phyloP scores from a whole-genome alignment of 2,113 vertebrate species.

The Bucco capensis region DNA sequence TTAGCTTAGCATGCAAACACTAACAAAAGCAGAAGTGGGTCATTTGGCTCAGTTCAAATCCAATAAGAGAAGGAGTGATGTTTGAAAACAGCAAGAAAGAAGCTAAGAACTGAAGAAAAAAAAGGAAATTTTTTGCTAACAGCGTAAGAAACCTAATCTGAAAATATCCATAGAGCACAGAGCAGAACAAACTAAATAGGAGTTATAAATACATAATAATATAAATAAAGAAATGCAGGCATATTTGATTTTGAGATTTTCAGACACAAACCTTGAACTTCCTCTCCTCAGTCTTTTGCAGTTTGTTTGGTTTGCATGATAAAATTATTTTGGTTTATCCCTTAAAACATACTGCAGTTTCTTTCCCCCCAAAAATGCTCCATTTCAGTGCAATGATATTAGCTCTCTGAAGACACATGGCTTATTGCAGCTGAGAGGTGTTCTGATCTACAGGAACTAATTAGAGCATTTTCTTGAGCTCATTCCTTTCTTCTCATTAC shows the following conservation, averaged over 20 bases:
- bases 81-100: background rate
- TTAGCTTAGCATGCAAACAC: constrained; percentile 29
- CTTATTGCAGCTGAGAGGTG: constrained; percentile 16
- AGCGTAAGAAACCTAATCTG: background rate
- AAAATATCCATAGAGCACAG: background rate
- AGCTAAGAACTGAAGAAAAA: background rate
- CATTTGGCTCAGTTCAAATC: constrained; percentile 9
- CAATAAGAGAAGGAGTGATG: background rate
- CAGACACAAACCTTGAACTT: background rate
- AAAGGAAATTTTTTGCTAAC: background rate
- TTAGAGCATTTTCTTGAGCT: constrained; percentile 31
- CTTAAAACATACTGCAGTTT: background rate
- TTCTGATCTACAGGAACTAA: constrained; percentile 48
- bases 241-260: constrained; percentile 12
- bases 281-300: background rate
- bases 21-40: constrained; percentile 51
- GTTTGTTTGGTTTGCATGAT: constrained; percentile 1
- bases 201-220: background rate
- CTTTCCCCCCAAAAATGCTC: background rate
- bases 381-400: constrained; percentile 4
- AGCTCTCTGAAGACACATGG: constrained; percentile 2
- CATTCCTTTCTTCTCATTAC: constrained; percentile 56
- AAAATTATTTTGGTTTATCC: constrained; percentile 1
- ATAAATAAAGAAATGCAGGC: background rate
- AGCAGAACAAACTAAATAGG: background rate